These are phyloP conservation scores for Isaurus tuberculatus DNA, from an alignment of 92 coral and sea anemone species.

Conservation along the genomic window DNA sequence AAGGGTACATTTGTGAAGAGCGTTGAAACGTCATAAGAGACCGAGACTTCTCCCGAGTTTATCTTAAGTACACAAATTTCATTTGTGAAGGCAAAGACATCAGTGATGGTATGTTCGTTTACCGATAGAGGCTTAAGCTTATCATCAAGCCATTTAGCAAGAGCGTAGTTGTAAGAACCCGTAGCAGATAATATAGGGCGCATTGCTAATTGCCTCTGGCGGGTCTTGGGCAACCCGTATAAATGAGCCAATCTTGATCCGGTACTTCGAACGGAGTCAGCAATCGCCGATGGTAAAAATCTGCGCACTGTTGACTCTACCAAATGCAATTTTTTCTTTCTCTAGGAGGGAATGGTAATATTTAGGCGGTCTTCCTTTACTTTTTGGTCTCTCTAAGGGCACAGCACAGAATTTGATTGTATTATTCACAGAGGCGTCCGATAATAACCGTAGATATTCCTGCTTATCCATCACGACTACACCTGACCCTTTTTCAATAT, in stretches of 20 bases:
- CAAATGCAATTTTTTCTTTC: conserved; percentile 21
- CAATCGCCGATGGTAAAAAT: neutral
- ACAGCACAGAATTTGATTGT: neutral
- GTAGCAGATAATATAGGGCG: no score
- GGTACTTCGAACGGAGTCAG: neutral
- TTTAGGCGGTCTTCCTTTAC: conserved; percentile 39
- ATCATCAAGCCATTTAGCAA: no score
- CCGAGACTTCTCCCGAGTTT: no score
- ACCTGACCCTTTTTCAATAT: conserved; percentile 16
- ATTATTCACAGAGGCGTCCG: neutral
- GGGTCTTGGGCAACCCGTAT: neutral
- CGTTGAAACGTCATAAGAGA: no score
- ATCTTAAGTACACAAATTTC: conserved; percentile 26
- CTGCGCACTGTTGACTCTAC: neutral
- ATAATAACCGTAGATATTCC: neutral
- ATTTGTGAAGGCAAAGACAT: conserved; percentile 35
- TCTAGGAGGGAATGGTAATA: conserved; percentile 38
- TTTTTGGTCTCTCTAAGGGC: conserved; percentile 42
- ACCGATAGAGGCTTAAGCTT: no score
- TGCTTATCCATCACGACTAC: neutral
- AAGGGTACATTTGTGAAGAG: no score
- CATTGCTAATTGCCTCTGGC: neutral
- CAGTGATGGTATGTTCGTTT: neutral
- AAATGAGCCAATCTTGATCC: neutral
- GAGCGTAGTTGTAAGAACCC: no score